Base-by-base conservation (phyloP, 2,888 invertebrate genomes). In the Gasteruption jaculator region DNA sequence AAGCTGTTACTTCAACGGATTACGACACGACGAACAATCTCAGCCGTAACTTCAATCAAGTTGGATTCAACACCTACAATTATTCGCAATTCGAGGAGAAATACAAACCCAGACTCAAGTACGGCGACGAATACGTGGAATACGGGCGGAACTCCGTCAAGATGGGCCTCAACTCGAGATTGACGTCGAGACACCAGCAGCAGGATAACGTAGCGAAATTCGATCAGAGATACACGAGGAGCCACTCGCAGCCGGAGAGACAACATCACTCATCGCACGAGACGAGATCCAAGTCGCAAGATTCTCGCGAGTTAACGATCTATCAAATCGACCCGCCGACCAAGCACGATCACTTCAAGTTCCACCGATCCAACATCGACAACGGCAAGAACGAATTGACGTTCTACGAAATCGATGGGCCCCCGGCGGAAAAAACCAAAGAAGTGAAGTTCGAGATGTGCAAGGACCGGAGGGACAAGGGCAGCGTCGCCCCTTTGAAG, bases 1-100 rank as follows among this genome's bases (percentile, higher is more conserved):
- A 75, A 46, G 68, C 73, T 24, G 74, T 76, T 42, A 73, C 73
- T 41, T 73, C 73, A 33, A 72, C 68, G 33, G 74, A 75, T 38
- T 76, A 75, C 64, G 65, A 71, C 34, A 61, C 71, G 16, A 64
- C 71, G 38, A 61, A 60, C 38, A 52, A 53, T 24, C 53, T 60
- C 12, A 63, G 61, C 41, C 57, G 62, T 7, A 67, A 63, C 43
- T 61, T 60, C 46, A 65, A 66, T 46, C 67, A 67, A 43, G 53
- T 60, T 12, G 59, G 59, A 27, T 65, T 62, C 47, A 67, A 64
- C 26, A 60, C 60, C 7, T 68, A 68, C 56, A 64, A 65, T 39
- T 67, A 66, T 44, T 58, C 62, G 20, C 65, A 65, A 38, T 65
- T 60, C 44, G 62, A 66, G 48, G 68, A 67, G 33, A 65, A 62